A percentile compares a stretch with the other conserved stretches of the same genome.
Evolutionary conservation across 2,113 vertebrate species (phyloP).

Genomic region (Embiotoca jacksoni): DNA sequence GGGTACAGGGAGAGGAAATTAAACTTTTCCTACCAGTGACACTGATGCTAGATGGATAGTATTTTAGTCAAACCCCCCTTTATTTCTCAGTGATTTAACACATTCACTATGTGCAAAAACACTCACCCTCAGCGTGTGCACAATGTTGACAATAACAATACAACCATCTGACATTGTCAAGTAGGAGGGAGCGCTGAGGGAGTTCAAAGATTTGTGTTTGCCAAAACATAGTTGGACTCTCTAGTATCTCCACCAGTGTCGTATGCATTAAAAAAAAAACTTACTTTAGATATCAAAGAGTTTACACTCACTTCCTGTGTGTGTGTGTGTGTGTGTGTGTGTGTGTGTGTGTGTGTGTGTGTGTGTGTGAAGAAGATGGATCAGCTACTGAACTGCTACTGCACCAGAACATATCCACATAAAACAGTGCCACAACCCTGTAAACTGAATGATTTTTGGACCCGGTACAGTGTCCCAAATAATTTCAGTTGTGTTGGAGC

Average conservation of each 20-base stretch:
- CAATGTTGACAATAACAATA: conserved; percentile 29
- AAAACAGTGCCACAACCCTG: conserved; percentile 18
- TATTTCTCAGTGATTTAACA: conserved; percentile 36
- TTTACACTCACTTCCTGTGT: conserved; percentile 2
- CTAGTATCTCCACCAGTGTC: not conserved
- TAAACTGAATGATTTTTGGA: conserved; percentile 46
- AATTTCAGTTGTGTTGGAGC: conserved; percentile 48
- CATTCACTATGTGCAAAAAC: conserved; percentile 51
- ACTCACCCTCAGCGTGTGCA: conserved; percentile 37
- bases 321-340: not conserved
- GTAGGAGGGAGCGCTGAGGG: conserved; percentile 29
- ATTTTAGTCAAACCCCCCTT: not conserved
- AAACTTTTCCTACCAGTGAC: conserved; percentile 3
- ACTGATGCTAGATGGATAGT: not conserved
- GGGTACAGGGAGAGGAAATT: not conserved
- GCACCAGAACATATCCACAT: conserved; percentile 17
- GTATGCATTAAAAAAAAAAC: conserved; percentile 17
- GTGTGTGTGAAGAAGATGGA: conserved; percentile 12
- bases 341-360: conserved; percentile 1
- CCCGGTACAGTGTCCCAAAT: conserved; percentile 33
- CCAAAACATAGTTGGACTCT: conserved; percentile 7
- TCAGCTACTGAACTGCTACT: not conserved
- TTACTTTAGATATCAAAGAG: conserved; percentile 23
- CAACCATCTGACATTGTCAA: conserved; percentile 28
- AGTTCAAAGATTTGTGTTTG: conserved; percentile 41